Evolutionary conservation across 2,113 vertebrate genomes (phyloP).

Genomic region (Myanophis thanlyinensis): DNA sequence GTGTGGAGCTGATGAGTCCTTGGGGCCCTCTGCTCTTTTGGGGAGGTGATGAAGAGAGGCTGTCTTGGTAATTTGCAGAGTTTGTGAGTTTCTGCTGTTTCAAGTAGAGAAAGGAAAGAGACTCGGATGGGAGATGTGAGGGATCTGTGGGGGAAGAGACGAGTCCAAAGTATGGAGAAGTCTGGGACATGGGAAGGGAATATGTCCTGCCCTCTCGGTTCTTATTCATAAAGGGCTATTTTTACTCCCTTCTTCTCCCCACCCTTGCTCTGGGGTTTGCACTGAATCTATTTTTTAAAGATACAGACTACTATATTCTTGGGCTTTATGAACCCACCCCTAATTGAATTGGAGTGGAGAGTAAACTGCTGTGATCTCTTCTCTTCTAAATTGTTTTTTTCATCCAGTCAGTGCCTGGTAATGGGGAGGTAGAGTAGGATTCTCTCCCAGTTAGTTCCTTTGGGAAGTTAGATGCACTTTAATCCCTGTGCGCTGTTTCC

Average conservation of each 20-base stretch:
- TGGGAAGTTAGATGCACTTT: slow-evolving; percentile 36
- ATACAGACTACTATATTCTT: background rate
- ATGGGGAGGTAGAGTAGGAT: background rate
- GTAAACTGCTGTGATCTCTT: background rate
- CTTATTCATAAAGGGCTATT: slow-evolving; percentile 30
- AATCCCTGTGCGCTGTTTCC: slow-evolving; percentile 35
- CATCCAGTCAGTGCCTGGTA: background rate
- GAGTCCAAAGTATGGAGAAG: background rate
- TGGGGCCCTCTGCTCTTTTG: background rate
- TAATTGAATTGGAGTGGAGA: background rate
- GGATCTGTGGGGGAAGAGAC: background rate
- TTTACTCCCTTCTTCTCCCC: background rate
- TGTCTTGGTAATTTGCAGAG: slow-evolving; percentile 7
- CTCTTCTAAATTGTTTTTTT: background rate
- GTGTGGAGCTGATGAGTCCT: background rate
- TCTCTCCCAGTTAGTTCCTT: background rate
- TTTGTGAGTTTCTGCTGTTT: slow-evolving; percentile 10
- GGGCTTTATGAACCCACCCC: background rate
- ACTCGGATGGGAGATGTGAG: slow-evolving; percentile 14
- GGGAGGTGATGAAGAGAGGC: background rate
- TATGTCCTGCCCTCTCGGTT: background rate
- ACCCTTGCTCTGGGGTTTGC: background rate
- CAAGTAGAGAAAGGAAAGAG: slow-evolving; percentile 26
- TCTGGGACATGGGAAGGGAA: background rate
- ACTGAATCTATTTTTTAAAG: slow-evolving; percentile 11